Evolutionary conservation across 2,888 invertebrate genomes (phyloP).

Genomic region (Proisotoma minuta): DNA sequence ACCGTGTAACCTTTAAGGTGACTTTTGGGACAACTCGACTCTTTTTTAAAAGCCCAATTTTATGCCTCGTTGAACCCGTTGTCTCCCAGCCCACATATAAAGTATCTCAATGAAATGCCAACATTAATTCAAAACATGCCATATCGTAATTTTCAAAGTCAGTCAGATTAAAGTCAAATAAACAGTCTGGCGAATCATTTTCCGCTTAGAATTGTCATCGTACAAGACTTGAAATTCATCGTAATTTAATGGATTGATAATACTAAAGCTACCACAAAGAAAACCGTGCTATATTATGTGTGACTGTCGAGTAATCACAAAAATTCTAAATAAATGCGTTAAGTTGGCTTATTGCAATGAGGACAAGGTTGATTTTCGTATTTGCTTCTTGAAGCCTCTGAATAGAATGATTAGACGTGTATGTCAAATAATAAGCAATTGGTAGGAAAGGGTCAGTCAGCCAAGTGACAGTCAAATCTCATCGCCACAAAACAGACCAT

Average conservation of each 20-base stretch:
- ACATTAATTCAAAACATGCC: no score
- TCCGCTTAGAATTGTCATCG: constrained; percentile 1
- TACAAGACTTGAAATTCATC: neutral
- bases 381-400: constrained; percentile 7
- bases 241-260: neutral
- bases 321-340: constrained; percentile 8
- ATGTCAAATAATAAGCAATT: neutral
- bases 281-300: no score
- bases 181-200: constrained; percentile 1
- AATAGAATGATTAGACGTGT: constrained; percentile 10
- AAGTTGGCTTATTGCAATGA: constrained; percentile 7
- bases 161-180: neutral
- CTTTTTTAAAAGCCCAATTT: neutral
- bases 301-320: no score
- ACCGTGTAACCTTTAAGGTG: neutral
- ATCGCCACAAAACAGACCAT: neutral
- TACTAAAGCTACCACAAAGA: no score
- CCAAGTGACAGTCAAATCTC: neutral
- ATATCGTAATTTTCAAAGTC: no score
- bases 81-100: no score
- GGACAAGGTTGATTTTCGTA: constrained; percentile 17
- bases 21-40: neutral
- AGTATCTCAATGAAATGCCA: no score
- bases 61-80: neutral
- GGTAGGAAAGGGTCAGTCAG: constrained; percentile 8